A percentile compares a stretch with the other conserved stretches of the same genome.
These are phyloP conservation scores for Tipula confusa DNA, from an alignment of 2,888 invertebrate genomes.

Conservation along the genomic window DNA sequence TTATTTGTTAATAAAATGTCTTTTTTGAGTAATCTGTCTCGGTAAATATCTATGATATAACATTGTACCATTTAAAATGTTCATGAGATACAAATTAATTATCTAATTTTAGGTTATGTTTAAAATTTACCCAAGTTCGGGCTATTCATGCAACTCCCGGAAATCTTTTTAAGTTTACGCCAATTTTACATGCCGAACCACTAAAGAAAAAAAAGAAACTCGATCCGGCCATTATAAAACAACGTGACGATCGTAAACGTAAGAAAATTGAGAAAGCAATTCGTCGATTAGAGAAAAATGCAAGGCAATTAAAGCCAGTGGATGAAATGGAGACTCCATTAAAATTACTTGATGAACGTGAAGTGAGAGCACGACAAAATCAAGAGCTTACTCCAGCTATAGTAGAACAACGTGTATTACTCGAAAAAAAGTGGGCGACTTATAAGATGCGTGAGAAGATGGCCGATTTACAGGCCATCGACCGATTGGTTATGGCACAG, in stretches of 20 bases:
- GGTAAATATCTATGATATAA: not conserved
- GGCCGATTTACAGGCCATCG: constrained; percentile 63
- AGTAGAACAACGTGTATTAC: constrained; percentile 59
- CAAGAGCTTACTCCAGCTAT: constrained; percentile 41
- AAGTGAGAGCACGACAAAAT: constrained; percentile 55
- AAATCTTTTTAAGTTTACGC: constrained; percentile 37
- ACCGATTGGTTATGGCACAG: constrained; percentile 65
- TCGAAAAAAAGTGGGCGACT: constrained; percentile 71
- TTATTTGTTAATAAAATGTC: not conserved
- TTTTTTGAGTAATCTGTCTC: not conserved
- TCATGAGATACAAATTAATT: not conserved
- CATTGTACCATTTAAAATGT: not conserved
- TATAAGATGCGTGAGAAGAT: constrained; percentile 64
- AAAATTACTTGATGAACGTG: constrained; percentile 59
- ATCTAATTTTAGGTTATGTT: not conserved
- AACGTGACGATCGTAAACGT: constrained; percentile 74
- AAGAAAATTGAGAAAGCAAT: constrained; percentile 86
- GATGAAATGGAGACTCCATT: constrained; percentile 77
- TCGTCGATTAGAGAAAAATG: constrained; percentile 70
- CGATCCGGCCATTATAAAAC: constrained; percentile 75
- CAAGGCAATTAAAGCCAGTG: constrained; percentile 82
- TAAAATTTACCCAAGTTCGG: not conserved
- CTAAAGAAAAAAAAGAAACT: constrained; percentile 83
- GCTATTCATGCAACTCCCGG: not conserved
- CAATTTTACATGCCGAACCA: constrained; percentile 64